Base-by-base conservation (phyloP, 1,140 invertebrate species). In the Penaeus indicus region DNA sequence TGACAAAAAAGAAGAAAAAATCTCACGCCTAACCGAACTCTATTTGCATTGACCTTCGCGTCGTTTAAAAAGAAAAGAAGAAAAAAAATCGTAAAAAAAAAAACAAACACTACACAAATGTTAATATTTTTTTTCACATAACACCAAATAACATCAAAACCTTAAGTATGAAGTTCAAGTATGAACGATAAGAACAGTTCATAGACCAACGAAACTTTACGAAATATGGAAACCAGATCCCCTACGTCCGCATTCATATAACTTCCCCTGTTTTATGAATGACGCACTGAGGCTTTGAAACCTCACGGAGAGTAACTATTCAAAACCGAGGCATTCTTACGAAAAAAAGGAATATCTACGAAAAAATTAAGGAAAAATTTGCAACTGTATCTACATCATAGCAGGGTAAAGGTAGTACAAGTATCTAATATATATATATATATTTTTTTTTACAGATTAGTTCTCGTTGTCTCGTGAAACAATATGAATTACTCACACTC, bases 241-340 rank as follows among this genome's bases (percentile, higher is more conserved):
- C 47, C 32, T 21, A 0, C 32, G 18, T 64, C 78, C 78, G 85
- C 85, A 86, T 86, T 86, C 85, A 64, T 86, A 81, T 69, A 86
- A 86, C 85, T 86, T 86, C 85, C 85, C 85, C 85, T 32, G 85
- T 86, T 86, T 42, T 86, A 67, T 67, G 85, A 86, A 86, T 86
- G 85, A 13, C 85, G 63, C 54, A 11, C 18, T 10, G 63, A 47
- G 42, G 54, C 42, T n/a, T 21, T 8, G 32, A 25, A 27, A 22
- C 67, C 63, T 63, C 42, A 8, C 32, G 83, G 67, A 84, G 83
- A 84, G 1, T 16, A 8, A 13, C 1, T 10, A 47, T 54, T 42
- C 4, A 7, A 42, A 54, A 54, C 54, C 54, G 16, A 54, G 54
- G 5, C 54, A 16, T 54, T 54, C 54, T 54, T 54, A 54, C 16